phyloP scores from a whole-genome alignment of 2,888 invertebrate genomes.

The Pristionchus maxplancki region DNA sequence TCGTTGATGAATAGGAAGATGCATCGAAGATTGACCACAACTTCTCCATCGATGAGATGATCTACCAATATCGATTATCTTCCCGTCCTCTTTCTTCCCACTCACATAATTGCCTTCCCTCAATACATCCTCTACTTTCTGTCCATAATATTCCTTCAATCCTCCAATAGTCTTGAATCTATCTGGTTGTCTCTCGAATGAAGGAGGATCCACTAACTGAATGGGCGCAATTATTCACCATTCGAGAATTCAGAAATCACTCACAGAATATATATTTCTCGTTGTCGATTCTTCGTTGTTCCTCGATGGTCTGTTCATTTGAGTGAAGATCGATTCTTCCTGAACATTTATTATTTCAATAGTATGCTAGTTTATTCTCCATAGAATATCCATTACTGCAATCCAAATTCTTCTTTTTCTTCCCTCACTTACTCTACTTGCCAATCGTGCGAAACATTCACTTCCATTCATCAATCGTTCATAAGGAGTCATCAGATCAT shows the following conservation, averaged over 20 bases:
- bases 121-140: conserved; percentile 66
- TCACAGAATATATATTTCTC: conserved; percentile 64
- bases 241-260: conserved; percentile 50
- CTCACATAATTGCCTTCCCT: conserved; percentile 59
- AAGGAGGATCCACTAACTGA: conserved; percentile 55
- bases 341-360: background rate
- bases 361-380: background rate
- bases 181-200: conserved; percentile 53
- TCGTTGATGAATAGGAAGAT: conserved; percentile 61
- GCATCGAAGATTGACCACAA: conserved; percentile 68
- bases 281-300: conserved; percentile 63
- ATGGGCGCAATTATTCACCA: conserved; percentile 53
- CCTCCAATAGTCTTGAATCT: conserved; percentile 71
- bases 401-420: background rate
- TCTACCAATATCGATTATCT: background rate
- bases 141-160: conserved; percentile 71
- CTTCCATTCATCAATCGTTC: conserved; percentile 60
- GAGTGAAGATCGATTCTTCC: background rate
- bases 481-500: conserved; percentile 68
- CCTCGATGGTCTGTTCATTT: conserved; percentile 42
- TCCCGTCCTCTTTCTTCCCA: conserved; percentile 52
- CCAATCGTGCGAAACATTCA: conserved; percentile 58
- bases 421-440: conserved; percentile 20
- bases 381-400: too few species aligned
- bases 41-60: conserved; percentile 57